phyloP scores from a whole-genome alignment of 2,797 vertebrate genomes.

The Cossypha niveicapilla region DNA sequence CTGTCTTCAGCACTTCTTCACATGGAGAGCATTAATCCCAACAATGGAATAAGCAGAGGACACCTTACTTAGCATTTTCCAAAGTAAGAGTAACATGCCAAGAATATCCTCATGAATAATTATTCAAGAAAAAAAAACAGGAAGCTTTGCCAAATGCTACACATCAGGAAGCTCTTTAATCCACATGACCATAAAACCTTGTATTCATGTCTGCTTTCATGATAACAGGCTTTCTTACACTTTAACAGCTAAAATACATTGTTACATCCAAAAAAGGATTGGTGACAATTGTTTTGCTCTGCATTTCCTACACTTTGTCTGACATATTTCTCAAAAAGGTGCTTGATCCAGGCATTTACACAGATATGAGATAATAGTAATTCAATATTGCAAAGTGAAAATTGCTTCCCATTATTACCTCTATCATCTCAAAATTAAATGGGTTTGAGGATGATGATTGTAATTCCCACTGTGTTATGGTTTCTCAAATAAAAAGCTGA shows the following conservation, averaged over 20 bases:
- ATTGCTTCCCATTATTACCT: conserved; percentile 22
- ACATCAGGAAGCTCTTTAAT: conserved; percentile 42
- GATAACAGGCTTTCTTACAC: conserved; percentile 33
- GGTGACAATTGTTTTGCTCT: conserved; percentile 1
- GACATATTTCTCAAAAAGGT: conserved; percentile 33
- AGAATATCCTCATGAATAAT: conserved; percentile 27
- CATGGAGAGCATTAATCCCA: conserved; percentile 6
- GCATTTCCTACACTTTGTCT: conserved; percentile 30
- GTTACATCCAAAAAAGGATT: conserved; percentile 22
- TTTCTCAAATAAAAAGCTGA: neutral
- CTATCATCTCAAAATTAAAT: conserved; percentile 41
- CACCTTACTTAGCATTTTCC: conserved; percentile 40
- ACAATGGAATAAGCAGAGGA: conserved; percentile 18
- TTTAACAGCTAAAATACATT: conserved; percentile 12
- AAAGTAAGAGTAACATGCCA: conserved; percentile 3
- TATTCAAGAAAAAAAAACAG: conserved; percentile 1
- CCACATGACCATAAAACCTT: neutral
- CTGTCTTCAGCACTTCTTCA: neutral
- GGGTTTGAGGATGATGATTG: neutral
- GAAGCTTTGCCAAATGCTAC: conserved; percentile 35
- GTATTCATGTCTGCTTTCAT: neutral
- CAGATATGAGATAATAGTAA: conserved; percentile 12
- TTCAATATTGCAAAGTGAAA: conserved; percentile 27
- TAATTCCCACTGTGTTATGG: neutral
- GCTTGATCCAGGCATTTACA: conserved; percentile 6